Evolutionary conservation across 2,113 vertebrate species (phyloP), one percentile per base, ranked within the genome.

Genomic region (Gnathonemus longibarbis): DNA sequence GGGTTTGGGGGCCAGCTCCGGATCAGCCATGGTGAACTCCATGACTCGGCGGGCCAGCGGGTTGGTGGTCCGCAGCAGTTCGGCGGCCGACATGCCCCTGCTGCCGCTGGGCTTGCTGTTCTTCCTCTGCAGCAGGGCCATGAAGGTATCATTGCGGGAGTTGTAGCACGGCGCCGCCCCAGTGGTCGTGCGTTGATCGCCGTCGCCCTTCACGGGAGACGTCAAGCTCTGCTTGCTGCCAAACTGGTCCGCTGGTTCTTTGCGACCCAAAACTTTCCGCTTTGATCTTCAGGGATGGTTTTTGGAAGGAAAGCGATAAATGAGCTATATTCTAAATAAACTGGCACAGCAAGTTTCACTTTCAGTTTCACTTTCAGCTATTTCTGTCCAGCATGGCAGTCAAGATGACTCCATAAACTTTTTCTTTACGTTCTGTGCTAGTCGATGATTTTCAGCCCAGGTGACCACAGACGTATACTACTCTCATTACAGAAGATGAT

Each of bases 1-100:
- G 77, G 74, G 17, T 1, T 53, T 39, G 27, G 27, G 27, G 9
- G 48, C 70, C 19, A 74, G 27, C 21, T 89, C 74, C 7, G 74
- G 74, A 6, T 89, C 27, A 3, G 77, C 49, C 77, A 52, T 50
- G 11, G 49, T 39, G 35, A 80, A 80, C 74, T 89, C 89, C 11
- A 49, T n/a, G 35, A 83, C 74, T 13, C 77, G 48, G 6, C 77
- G 89, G 58, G 96, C 96, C 91, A 97, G 93, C 0, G 97, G 97
- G 89, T 97, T 98, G 52, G 96, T 97, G 93, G 95, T 97, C 95
- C 96, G 97, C 88, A 98, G 96, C 90, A 98, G 96, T 93, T 98
- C 97, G 0, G 96, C 94, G 0, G 97, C 97, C 0, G 97, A 97
- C 0, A 97, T 95, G 24, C 97, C 95, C 89, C 94, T 95, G 52